Evolutionary conservation across 2,888 invertebrate genomes (phyloP), one percentile per base, ranked within the genome.

Genomic region (Altica lythri): DNA sequence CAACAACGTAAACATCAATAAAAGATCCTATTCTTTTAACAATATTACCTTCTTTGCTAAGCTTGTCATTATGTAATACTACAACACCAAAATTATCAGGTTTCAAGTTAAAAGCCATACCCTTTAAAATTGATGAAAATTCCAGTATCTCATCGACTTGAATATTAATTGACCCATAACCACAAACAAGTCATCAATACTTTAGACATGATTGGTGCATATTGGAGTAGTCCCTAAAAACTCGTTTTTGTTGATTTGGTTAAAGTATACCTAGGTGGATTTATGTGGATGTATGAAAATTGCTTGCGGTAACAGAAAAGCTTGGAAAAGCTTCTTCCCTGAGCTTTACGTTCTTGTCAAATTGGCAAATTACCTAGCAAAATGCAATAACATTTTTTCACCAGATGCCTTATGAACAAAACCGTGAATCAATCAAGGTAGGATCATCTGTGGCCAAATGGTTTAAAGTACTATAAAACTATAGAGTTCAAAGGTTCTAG

Each of bases 61-160:
- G 86, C 79, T 91, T 97, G 81, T 99, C 98, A 79, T 99, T 98
- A 92, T 98, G 98, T 78, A 99, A 98, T 63, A 99, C 98, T 79
- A 99, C 99, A 79, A 98, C 95, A 90, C 98, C 98, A 59, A 99
- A 98, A 73, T 98, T 98, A 83, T 99, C 99, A 66, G 95, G 90
- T 80, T 99, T 98, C 91, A 99, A 96, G 82, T 99, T 99, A 79
- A 99, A 86, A 73, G 98, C 98, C 98, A 99, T 99, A 80, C 98
- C 98, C 92, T 93, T 71, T n/a, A 45, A 30, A 35, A 13, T 99
- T 30, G 96, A 95, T 70, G 97, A 97, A 83, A 99, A 99, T 83
- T 99, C 98, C 85, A 99, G 98, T 98, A 99, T 99, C 91, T 99
- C 99, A 82, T 99, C 99, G 68, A 98, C 98, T 81, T 99, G 98